phyloP scores from a whole-genome alignment of 2,888 invertebrate genomes.

The Malacosoma neustria region DNA sequence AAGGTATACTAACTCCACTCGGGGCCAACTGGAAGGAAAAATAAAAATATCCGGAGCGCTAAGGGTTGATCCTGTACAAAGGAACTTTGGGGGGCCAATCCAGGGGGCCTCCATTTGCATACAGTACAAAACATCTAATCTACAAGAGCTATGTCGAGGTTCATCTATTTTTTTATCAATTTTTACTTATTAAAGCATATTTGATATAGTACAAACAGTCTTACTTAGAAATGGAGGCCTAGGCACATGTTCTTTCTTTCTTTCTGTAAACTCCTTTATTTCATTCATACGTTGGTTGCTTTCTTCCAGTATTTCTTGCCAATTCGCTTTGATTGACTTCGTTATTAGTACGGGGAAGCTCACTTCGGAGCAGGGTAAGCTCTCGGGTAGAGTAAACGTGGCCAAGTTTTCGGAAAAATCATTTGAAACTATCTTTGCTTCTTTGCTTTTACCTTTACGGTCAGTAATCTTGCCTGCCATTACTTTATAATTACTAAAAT shows the following conservation, averaged over 20 bases:
- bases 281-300: constrained; percentile 30
- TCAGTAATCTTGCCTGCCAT: constrained; percentile 49
- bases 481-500: constrained; percentile 2
- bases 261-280: constrained; percentile 34
- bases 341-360: constrained; percentile 44
- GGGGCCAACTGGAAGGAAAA: too few species aligned
- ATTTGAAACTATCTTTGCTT: constrained; percentile 21
- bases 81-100: too few species aligned
- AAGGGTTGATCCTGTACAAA: too few species aligned
- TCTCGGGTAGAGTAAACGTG: constrained; percentile 47
- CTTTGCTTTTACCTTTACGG: constrained; percentile 42
- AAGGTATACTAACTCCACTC: too few species aligned
- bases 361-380: constrained; percentile 53
- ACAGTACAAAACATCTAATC: too few species aligned
- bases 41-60: too few species aligned
- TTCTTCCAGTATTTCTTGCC: constrained; percentile 47
- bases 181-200: too few species aligned
- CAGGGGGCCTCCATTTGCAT: too few species aligned
- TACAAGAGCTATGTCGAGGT: too few species aligned
- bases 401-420: constrained; percentile 33
- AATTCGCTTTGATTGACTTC: constrained; percentile 31
- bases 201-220: too few species aligned
- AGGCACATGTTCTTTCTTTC: constrained; percentile 24
- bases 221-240: constrained; percentile 51
- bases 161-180: too few species aligned